A percentile compares a stretch with the other conserved stretches of the same genome.
Conservation (phyloP, 2,797 vertebrate species). For the Diceros bicornis region DNA sequence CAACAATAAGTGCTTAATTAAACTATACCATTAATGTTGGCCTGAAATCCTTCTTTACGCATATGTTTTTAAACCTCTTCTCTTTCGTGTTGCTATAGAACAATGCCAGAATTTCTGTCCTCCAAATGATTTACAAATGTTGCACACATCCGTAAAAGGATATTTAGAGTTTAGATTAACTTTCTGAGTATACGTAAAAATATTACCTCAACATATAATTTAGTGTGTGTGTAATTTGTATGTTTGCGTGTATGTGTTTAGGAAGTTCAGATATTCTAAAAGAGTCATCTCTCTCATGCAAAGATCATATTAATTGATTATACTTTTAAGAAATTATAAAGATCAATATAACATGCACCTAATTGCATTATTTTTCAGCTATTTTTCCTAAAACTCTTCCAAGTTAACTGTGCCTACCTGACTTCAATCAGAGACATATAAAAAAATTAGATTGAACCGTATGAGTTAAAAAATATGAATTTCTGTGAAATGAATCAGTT, state of each 20-base stretch:
- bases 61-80: not conserved
- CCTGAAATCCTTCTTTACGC: not conserved
- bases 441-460: not conserved
- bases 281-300: not conserved
- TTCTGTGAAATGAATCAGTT: not conserved
- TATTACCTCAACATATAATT: not conserved
- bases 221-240: not conserved
- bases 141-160: not conserved
- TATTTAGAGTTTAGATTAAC: conserved; percentile 21
- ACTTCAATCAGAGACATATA: not conserved
- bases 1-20: not conserved
- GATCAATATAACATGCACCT: not conserved
- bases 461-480: not conserved
- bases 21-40: not conserved
- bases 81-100: not conserved
- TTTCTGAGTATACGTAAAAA: conserved; percentile 17
- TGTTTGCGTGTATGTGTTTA: not conserved
- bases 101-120: not conserved
- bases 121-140: not conserved
- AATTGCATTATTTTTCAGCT: conserved; percentile 16
- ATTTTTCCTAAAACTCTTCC: not conserved
- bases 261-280: not conserved
- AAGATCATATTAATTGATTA: conserved; percentile 12
- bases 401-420: not conserved
- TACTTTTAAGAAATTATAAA: not conserved